Base-by-base conservation (phyloP, 1,140 invertebrate species). In the Copidosoma floridanum region DNA sequence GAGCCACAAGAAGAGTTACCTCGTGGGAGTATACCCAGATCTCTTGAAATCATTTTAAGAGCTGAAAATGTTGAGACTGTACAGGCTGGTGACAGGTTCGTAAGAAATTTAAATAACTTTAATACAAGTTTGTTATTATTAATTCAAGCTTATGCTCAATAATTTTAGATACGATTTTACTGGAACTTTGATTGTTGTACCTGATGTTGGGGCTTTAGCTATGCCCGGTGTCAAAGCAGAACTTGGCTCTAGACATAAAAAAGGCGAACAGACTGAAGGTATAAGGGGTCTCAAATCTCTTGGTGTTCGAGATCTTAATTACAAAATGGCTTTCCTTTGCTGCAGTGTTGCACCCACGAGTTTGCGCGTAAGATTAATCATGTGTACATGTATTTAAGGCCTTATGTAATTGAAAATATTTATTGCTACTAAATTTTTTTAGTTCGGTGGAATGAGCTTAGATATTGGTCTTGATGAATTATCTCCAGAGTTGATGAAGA, bases 1-100 rank as follows among this genome's bases (percentile, higher is more conserved):
- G 98, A 99, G 82, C 96, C 94, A 1, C 98, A 99, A 79, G 88
- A 94, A 12, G 98, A 99, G 79, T 79, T 99, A 21, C 98, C 98
- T 1, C 80, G 96, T 64, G 98, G 98, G 23, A 94, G 93, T 71
- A 98, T 99, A 69, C 98, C 98, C 0, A 84, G 97, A 41, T 96
- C 95, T 65, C 85, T 99, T 26, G 97, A 99, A 82, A 85, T 99
- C 24, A 91, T 99, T 67, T 78, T 99, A n/a, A 83, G 97, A 71
- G 95, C 94, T 7, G 97, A 99, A 81, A 88, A 89, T 68, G 98
- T 99, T 1, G 98, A 99, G 82, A 89, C 87, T 40, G 95, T 98
- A 10, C 97, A 99, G 82, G 91, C 79, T 68, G 79, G 79, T 11
- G 79, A 80, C 37, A 71, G 71, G 77, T 80, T 52, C 44, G 38